Conservation (phyloP, 2,888 invertebrate species). For the Tridacna crocea region DNA sequence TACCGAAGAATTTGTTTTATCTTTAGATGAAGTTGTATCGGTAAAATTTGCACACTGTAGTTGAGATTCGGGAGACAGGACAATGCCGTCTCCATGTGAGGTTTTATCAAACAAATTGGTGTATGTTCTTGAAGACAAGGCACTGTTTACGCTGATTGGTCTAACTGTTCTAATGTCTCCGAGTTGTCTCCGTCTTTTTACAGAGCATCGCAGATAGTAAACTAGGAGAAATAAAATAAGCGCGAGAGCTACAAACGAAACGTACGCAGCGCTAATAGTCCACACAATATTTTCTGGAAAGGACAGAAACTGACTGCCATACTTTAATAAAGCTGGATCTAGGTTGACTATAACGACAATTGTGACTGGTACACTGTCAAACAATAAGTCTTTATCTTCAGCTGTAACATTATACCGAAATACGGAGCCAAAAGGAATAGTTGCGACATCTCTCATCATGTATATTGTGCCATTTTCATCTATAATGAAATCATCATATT, state of each 20-base stretch:
- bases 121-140: slow-evolving; percentile 5
- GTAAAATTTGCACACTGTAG: background rate
- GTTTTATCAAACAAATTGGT: slow-evolving; percentile 9
- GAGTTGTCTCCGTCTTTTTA: background rate
- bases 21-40: background rate
- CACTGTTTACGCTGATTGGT: background rate
- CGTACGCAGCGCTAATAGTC: slow-evolving; percentile 36
- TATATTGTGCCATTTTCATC: slow-evolving; percentile 49
- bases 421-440: slow-evolving; percentile 34
- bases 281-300: slow-evolving; percentile 45
- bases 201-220: background rate
- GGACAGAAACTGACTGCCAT: slow-evolving; percentile 30
- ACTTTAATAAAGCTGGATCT: slow-evolving; percentile 15
- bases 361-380: slow-evolving; percentile 40
- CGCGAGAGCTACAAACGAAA: slow-evolving; percentile 10
- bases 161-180: background rate
- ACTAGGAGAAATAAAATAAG: background rate
- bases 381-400: slow-evolving; percentile 24
- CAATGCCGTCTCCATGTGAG: background rate
- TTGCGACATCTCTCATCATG: slow-evolving; percentile 28
- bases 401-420: slow-evolving; percentile 39
- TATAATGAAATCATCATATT: slow-evolving; percentile 29
- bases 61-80: background rate
- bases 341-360: slow-evolving; percentile 37
- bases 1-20: background rate